Conservation (phyloP, 2,888 invertebrate species). For the Galerucella nymphaeae region DNA sequence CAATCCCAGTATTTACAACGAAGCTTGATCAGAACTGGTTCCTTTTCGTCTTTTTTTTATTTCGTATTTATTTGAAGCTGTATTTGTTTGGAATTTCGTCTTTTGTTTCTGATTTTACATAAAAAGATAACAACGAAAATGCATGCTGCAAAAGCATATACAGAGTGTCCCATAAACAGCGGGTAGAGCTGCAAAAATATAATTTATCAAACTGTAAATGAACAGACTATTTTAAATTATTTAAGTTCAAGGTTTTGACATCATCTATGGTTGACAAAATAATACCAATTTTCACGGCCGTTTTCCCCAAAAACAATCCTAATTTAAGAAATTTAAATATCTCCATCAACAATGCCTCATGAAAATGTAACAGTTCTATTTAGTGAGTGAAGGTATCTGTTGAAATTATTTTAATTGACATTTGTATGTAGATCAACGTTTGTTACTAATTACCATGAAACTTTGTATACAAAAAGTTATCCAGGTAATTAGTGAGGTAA, state of each 20-base stretch:
- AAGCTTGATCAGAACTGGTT: conserved; percentile 49
- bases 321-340: conserved; percentile 11
- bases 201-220: too few relatives aligned
- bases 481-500: background rate
- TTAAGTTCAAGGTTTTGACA: too few relatives aligned
- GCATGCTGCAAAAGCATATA: background rate
- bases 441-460: background rate
- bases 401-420: conserved; percentile 5
- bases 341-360: conserved; percentile 6
- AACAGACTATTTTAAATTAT: too few relatives aligned
- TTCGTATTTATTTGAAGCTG: conserved; percentile 44
- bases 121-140: conserved; percentile 24
- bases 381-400: background rate
- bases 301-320: conserved; percentile 15
- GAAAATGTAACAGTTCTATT: conserved; percentile 4
- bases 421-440: conserved; percentile 11
- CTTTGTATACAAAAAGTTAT: background rate
- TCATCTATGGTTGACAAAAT: background rate
- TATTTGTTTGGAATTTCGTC: conserved; percentile 51
- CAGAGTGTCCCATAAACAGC: too few relatives aligned
- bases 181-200: too few relatives aligned
- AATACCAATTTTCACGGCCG: background rate
- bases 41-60: conserved; percentile 38
- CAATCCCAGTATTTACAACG: conserved; percentile 61
- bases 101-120: conserved; percentile 33